Evolutionary conservation across 2,113 vertebrate genomes (phyloP).

Genomic region (Antennarius striatus): DNA sequence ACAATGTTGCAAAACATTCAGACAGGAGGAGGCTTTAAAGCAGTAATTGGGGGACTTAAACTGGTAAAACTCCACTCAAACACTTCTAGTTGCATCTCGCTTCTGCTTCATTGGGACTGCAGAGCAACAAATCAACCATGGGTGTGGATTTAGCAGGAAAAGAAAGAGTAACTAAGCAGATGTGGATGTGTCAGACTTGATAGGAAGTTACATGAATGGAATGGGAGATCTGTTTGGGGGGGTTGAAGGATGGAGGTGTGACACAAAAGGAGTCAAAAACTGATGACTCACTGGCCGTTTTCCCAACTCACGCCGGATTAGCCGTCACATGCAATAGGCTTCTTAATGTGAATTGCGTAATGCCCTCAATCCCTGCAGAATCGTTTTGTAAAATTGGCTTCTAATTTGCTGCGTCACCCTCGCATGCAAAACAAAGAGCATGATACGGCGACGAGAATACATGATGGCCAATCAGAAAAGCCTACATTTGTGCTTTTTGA

Average conservation of each 20-base stretch:
- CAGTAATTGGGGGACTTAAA: conserved; percentile 72
- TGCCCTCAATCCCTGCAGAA: conserved; percentile 60
- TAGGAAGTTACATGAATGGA: neutral
- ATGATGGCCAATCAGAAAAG: no score
- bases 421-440: conserved; percentile 1
- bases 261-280: conserved; percentile 36
- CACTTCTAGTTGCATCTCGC: conserved; percentile 65
- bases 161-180: conserved; percentile 1
- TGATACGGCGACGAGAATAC: neutral
- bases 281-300: conserved; percentile 64
- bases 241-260: neutral
- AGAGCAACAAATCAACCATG: conserved; percentile 60
- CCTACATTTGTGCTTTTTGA: no score
- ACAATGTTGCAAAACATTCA: conserved; percentile 80
- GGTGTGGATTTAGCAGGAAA: conserved; percentile 56
- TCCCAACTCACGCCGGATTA: conserved; percentile 62
- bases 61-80: conserved; percentile 61
- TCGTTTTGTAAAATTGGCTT: conserved; percentile 46
- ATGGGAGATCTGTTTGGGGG: no score
- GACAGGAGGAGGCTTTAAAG: conserved; percentile 77
- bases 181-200: neutral
- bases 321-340: conserved; percentile 69
- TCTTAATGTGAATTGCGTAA: conserved; percentile 66
- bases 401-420: conserved; percentile 48
- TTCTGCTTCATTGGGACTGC: conserved; percentile 57